These are phyloP conservation scores for Drosophila pseudoananassae DNA, from an alignment of 1,140 invertebrate genomes.

Conservation along the genomic window DNA sequence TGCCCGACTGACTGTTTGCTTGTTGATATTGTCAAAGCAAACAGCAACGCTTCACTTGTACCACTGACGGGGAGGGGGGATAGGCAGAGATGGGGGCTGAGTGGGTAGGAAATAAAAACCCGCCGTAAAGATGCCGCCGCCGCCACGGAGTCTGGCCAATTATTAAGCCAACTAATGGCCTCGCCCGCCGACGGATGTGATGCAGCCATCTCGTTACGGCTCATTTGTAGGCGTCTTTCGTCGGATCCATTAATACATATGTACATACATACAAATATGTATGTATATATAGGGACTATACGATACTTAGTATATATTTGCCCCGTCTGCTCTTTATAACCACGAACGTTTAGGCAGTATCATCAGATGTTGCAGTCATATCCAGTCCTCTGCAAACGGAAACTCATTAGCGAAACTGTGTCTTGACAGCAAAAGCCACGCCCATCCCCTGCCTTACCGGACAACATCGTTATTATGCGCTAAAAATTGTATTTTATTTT, in stretches of 20 bases:
- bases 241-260: slow-evolving; percentile 5
- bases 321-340: slow-evolving; percentile 28
- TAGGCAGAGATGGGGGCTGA: neutral
- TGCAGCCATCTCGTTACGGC: slow-evolving; percentile 42
- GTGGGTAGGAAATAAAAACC: slow-evolving; percentile 63
- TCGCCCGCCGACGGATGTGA: slow-evolving; percentile 52
- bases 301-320: neutral
- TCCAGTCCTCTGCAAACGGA: slow-evolving; percentile 49
- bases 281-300: slow-evolving; percentile 2
- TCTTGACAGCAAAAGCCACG: slow-evolving; percentile 46
- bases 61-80: slow-evolving; percentile 38
- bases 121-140: slow-evolving; percentile 7
- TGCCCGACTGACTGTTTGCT: slow-evolving; percentile 32
- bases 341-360: slow-evolving; percentile 57
- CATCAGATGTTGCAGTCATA: slow-evolving; percentile 38
- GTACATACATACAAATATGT: neutral
- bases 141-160: slow-evolving; percentile 56
- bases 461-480: slow-evolving; percentile 56
- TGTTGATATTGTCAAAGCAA: slow-evolving; percentile 63
- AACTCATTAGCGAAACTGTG: slow-evolving; percentile 79
- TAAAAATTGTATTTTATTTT: slow-evolving; percentile 31
- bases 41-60: slow-evolving; percentile 39
- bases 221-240: slow-evolving; percentile 51
- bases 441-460: slow-evolving; percentile 36
- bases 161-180: slow-evolving; percentile 72